phyloP scores from a whole-genome alignment of 2,888 invertebrate species.

The Cheilosia vulpina region DNA sequence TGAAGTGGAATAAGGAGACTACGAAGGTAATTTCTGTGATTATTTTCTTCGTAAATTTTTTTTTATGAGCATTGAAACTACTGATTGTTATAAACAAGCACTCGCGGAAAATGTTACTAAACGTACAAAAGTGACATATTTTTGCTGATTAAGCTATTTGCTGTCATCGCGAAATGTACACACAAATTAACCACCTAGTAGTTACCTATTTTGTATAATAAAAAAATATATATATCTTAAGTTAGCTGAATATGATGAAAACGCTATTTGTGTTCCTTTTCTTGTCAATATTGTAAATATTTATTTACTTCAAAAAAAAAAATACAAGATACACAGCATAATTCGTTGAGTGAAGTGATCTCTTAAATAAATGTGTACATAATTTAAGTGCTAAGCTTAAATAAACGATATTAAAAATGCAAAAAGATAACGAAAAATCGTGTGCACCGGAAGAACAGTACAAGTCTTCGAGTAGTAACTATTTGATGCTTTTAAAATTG shows the following conservation, averaged over 20 bases:
- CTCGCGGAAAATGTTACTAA: constrained; percentile 42
- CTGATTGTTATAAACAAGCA: constrained; percentile 40
- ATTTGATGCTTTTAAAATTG: constrained; percentile 85
- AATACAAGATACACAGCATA: constrained; percentile 1
- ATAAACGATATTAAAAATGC: constrained; percentile 19
- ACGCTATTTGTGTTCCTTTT: constrained; percentile 32
- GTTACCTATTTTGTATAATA: constrained; percentile 22
- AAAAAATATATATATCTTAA: constrained; percentile 11
- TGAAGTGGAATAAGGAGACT: constrained; percentile 59
- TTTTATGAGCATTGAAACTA: constrained; percentile 17
- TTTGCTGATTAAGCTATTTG: constrained; percentile 25
- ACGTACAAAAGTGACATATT: constrained; percentile 34
- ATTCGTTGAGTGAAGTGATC: constrained; percentile 28
- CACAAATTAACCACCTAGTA: constrained; percentile 23
- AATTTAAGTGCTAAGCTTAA: neutral
- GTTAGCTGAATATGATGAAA: constrained; percentile 18
- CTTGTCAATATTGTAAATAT: constrained; percentile 11
- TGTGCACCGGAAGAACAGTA: constrained; percentile 33
- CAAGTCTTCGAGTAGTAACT: constrained; percentile 32
- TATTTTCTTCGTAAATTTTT: constrained; percentile 46
- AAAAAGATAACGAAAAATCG: constrained; percentile 23
- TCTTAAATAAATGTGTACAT: neutral
- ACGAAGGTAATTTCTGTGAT: constrained; percentile 67
- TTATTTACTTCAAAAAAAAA: constrained; percentile 11
- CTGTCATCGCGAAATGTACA: constrained; percentile 35